Conservation (phyloP, 2,888 invertebrate species). For the Idaea dimidiata region DNA sequence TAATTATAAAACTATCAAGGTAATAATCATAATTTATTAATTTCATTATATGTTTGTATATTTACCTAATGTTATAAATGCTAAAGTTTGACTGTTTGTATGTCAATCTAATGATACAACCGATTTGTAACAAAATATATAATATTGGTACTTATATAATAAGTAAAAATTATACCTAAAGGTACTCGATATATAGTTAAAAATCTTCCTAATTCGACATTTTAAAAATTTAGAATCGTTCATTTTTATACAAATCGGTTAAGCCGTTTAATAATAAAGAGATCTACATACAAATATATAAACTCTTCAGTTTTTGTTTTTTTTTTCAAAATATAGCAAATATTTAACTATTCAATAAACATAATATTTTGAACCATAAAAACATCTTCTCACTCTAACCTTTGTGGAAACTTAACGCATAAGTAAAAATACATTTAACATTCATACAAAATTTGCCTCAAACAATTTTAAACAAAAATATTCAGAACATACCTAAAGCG, state of each 20-base stretch:
- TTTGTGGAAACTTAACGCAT: neutral
- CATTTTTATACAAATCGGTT: too few relatives aligned
- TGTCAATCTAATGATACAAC: neutral
- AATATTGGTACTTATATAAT: too few relatives aligned
- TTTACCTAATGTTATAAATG: neutral
- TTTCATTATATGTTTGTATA: neutral
- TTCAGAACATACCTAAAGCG: neutral
- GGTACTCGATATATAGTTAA: too few relatives aligned
- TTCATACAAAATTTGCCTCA: slow-evolving; percentile 10
- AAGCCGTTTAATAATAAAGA: too few relatives aligned
- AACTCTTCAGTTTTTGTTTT: too few relatives aligned
- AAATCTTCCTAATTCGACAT: too few relatives aligned
- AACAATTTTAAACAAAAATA: slow-evolving; percentile 3
- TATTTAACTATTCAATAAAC: neutral
- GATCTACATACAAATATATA: too few relatives aligned
- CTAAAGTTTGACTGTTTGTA: neutral
- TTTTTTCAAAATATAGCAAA: too few relatives aligned
- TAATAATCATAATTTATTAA: neutral
- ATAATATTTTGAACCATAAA: neutral
- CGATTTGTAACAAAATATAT: neutral
- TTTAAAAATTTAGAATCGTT: too few relatives aligned
- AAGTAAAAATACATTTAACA: neutral
- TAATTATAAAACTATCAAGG: neutral
- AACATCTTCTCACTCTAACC: neutral
- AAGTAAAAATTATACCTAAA: too few relatives aligned